A percentile compares a stretch with the other conserved stretches of the same genome.
phyloP scores from a whole-genome alignment of 2,888 invertebrate genomes.

The Erebia palarica region DNA sequence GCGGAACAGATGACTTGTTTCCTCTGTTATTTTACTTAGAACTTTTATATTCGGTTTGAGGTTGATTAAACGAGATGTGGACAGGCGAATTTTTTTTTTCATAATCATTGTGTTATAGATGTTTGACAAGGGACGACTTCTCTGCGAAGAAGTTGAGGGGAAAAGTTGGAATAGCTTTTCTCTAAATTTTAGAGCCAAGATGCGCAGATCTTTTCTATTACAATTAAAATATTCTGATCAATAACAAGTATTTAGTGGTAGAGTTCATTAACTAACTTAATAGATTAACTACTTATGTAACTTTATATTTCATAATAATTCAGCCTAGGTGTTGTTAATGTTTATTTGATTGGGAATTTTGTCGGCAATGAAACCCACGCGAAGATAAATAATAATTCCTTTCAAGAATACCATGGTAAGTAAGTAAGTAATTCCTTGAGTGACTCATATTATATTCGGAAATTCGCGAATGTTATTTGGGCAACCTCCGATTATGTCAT shows the following conservation, averaged over 20 bases:
- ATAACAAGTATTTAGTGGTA: neutral
- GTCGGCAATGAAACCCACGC: constrained; percentile 17
- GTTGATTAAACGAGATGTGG: neutral
- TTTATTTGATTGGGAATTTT: neutral
- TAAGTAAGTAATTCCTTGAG: constrained; percentile 17
- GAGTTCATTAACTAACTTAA: neutral
- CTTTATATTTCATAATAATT: neutral
- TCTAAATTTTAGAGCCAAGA: no score
- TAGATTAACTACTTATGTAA: neutral
- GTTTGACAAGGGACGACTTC: no score
- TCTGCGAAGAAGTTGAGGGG: no score
- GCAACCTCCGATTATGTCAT: neutral
- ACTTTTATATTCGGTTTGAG: neutral
- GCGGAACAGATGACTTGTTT: neutral
- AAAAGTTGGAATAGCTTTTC: no score
- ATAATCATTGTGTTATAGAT: no score
- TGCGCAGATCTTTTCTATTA: neutral
- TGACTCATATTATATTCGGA: constrained; percentile 27
- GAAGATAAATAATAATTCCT: constrained; percentile 4
- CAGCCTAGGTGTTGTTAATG: neutral
- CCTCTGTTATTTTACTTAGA: neutral
- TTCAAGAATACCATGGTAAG: constrained; percentile 11
- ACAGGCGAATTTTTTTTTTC: neutral
- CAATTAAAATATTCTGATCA: neutral
- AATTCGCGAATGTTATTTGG: constrained; percentile 7